These are phyloP conservation scores for Penaeus japonicus DNA, from an alignment of 1,140 invertebrate genomes.

Conservation along the genomic window DNA sequence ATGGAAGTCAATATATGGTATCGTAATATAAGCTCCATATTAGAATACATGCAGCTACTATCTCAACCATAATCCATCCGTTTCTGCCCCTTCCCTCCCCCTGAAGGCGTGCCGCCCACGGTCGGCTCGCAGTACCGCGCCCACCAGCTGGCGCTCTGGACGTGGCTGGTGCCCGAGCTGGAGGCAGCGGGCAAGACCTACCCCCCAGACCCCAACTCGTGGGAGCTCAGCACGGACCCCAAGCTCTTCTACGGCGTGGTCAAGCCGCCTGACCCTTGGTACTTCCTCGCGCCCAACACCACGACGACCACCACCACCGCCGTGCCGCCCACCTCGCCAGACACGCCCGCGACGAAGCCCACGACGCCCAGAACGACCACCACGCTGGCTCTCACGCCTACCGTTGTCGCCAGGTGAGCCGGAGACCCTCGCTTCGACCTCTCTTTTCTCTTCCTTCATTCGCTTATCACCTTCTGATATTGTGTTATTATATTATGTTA, in stretches of 20 bases:
- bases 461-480: too few relatives aligned
- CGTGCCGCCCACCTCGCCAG: conserved; percentile 30
- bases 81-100: too few relatives aligned
- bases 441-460: too few relatives aligned
- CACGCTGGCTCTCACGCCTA: conserved; percentile 51
- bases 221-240: conserved; percentile 55
- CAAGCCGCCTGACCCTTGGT: conserved; percentile 53
- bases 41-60: too few relatives aligned
- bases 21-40: too few relatives aligned
- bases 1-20: too few relatives aligned
- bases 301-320: conserved; percentile 26
- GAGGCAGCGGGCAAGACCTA: conserved; percentile 89
- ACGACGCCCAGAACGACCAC: conserved; percentile 45
- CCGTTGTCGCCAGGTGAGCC: conserved; percentile 44
- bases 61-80: too few relatives aligned
- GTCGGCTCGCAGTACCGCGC: conserved; percentile 94
- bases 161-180: conserved; percentile 89
- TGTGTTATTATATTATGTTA: too few relatives aligned
- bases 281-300: conserved; percentile 48
- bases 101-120: conserved; percentile 82
- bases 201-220: conserved; percentile 70
- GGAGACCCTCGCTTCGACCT: too few relatives aligned
- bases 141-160: conserved; percentile 93
- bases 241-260: conserved; percentile 56
- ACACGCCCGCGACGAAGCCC: conserved; percentile 23